Base-by-base conservation (phyloP, 2,888 invertebrate genomes). In the Adineta ricciae region DNA sequence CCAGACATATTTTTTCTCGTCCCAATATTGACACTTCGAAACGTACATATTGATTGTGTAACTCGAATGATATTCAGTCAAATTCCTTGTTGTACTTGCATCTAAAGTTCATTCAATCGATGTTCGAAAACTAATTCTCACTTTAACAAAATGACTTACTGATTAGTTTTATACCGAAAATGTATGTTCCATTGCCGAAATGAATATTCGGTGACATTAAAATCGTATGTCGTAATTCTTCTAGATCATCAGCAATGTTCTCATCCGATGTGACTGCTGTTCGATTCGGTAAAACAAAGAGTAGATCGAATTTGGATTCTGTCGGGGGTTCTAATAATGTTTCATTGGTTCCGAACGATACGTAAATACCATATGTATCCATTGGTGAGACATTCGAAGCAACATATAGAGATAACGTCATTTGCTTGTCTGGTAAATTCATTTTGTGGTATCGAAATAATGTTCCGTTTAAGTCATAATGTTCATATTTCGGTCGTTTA, bases 141-240 rank as follows among this genome's bases (percentile, higher is more conserved):
- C 9, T 9, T 50, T 50, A 19, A 7, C 3, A 9, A 19, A 50
- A 50, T 9, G 32, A 87, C 88, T 87, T 87, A 89, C 90, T 87
- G 85, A 87, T 86, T 1, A 89, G 87, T 83, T 88, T 88, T 56
- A 90, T 87, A 1, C 89, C 89, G 52, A 90, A 87, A 86, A 88
- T 88, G 87, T 90, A 90, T 9, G 89, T 88, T 21, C 90, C 90
- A 85, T 89, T 89, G 36, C 86, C 84, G 21, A 84, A 83, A 9
- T 90, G 90, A 14, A 88, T 52, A 24, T 88, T 86, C n/a, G 87
- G 86, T 8, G 89, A 88, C 0, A 89, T 88, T 84, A 88, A 88
- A 72, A 88, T 87, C 1, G 90, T 89, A 86, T 89, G 88, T 38
- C 87, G 86, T 49, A 89, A 86, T 24, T 88, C 87, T 24, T 89